Percentiles rank a stretch among this genome's conserved stretches.
These are phyloP conservation scores for Eulithis prunata DNA, from an alignment of 2,888 invertebrate species.

Conservation along the genomic window DNA sequence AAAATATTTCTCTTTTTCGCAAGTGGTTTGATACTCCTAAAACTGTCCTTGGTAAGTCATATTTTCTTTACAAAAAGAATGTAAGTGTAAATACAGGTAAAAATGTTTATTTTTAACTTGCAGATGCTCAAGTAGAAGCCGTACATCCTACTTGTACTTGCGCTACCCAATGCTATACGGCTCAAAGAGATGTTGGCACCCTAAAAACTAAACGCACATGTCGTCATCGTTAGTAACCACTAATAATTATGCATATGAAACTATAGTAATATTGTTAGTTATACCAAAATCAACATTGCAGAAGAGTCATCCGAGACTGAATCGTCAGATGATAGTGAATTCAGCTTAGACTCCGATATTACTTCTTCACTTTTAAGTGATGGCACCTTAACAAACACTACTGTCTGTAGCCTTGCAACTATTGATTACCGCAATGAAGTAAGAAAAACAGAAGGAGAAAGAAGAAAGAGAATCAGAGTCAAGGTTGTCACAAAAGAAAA, in stretches of 20 bases:
- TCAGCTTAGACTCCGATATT: conserved; percentile 16
- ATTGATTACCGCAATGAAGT: conserved; percentile 42
- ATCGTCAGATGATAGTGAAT: conserved; percentile 18
- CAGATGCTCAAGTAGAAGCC: conserved; percentile 37
- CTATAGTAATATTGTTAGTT: not conserved
- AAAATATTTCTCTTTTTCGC: too few species aligned
- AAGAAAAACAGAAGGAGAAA: not conserved
- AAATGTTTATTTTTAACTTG: not conserved
- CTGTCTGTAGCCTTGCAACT: conserved; percentile 51
- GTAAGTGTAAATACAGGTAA: not conserved
- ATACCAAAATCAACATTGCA: conserved; percentile 4
- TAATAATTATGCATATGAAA: not conserved
- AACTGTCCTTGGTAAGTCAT: conserved; percentile 14
- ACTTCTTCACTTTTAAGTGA: conserved; percentile 32
- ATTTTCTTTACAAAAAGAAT: not conserved
- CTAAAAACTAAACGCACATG: not conserved
- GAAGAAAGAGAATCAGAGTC: conserved; percentile 24
- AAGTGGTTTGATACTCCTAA: not conserved
- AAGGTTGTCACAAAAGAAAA: conserved; percentile 52
- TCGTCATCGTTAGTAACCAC: conserved; percentile 1
- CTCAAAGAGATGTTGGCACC: conserved; percentile 33
- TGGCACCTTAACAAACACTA: conserved; percentile 49
- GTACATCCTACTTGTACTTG: conserved; percentile 43
- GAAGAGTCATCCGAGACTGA: conserved; percentile 6
- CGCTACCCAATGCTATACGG: conserved; percentile 43